Base-by-base conservation (phyloP, 2,113 vertebrate species). In the Callocephalon fimbriatum region DNA sequence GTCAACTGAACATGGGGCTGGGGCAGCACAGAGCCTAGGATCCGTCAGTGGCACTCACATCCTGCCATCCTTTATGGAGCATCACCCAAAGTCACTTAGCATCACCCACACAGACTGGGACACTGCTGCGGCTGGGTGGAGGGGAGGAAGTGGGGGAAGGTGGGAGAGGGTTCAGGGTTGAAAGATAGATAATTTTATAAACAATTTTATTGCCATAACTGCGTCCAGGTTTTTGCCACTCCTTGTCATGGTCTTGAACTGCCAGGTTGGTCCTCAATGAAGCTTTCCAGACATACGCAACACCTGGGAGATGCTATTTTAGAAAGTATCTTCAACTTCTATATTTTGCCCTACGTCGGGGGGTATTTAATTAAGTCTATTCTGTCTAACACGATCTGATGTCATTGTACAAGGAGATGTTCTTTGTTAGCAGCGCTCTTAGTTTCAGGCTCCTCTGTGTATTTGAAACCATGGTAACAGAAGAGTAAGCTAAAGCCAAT, bases 401-500 rank as follows among this genome's bases (percentile, higher is more conserved):
- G 98, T 98, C 98, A 98, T 98, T 98, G 98, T 98, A 98, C 98
- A 98, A 98, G 98, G 98, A 98, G 98, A 98, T 98, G 98, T 98
- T 98, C 98, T 98, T 98, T 98, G 98, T 99, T 98, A 98, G 98
- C 98, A 68, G 97, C 95, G 61, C 98, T 98, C 98, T 98, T 97
- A 96, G 98, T 98, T 98, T 96, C 98, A 86, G 98, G 96, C 98
- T 98, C 98, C 98, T 98, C 98, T 98, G 98, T 99, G 98, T 98
- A 98, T 98, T 98, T 95, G 98, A 98, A 98, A 98, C 98, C 98
- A 99, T 99, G 98, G 98, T 91, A 98, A 99, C 98, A 98, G 98
- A 98, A 98, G 98, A 98, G 98, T 98, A 98, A 98, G 98, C 98
- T 98, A 98, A 98, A 98, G 98, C 98, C 98, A 99, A 98, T 98